Base-by-base conservation (phyloP, 2,888 invertebrate genomes). In the Acanthoscelides obtectus region DNA sequence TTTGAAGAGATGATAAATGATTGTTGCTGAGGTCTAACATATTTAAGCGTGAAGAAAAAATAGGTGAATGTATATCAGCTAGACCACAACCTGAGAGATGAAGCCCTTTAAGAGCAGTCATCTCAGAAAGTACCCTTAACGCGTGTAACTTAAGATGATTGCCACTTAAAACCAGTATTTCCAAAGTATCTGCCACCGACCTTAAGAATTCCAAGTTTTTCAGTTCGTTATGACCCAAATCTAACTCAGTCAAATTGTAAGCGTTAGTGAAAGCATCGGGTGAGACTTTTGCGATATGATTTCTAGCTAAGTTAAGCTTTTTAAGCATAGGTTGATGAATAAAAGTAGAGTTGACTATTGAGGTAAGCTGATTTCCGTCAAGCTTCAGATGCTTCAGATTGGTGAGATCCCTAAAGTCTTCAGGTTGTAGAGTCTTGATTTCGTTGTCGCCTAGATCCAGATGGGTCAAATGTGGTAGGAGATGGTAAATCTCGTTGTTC, bases 371-470 rank as follows among this genome's bases (percentile, higher is more conserved):
- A 86, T 94, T 94, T 17, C 93, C 92, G 79, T 94, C 93, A 74
- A 94, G 85, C 78, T 88, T 88, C 66, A 93, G 85, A 77, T 86
- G 88, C 80, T 87, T 89, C 65, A 94, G 84, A 75, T 88, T 89
- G 78, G 88, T 89, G 68, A 93, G 87, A 80, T 90, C 90, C 77
- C 88, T 87, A 80, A 92, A 91, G 81, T 93, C 92, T 78, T 91
- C 91, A 20, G 90, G 86, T 74, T 89, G 89, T 68, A 93, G 85
- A 81, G 89, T 90, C 84, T 91, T 90, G 80, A 94, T 90, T 74
- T 89, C 88, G 86, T 94, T 94, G 81, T 92, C 89, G 63, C 93
- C 93, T 77, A 94, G 86, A 86, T 94, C 94, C 78, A 94, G 85
- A 81, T 91, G 90, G 78, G 88, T 89, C 75, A 94, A 87, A 78